Base-by-base conservation (phyloP, 1,140 invertebrate species). In the Ceratina australensis region DNA sequence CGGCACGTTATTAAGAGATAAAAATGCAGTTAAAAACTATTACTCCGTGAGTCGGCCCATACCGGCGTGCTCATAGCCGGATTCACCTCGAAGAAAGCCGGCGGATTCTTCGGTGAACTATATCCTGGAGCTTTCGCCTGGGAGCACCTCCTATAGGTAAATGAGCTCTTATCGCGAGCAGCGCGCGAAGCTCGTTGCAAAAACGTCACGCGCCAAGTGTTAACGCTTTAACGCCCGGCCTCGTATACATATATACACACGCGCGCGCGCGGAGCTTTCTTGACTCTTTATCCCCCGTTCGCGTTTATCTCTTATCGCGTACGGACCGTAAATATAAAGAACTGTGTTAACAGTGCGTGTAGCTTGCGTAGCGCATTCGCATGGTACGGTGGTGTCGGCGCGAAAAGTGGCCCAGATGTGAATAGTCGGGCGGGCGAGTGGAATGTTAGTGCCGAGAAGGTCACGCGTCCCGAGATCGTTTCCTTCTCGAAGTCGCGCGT, bases 21-120 rank as follows among this genome's bases (percentile, higher is more conserved):
- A 72, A 72, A 78, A 59, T 72, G 69, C 76, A 72, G 68, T 78
- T 65, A 65, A 72, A 65, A 72, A 72, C 69, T 72, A 72, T 72
- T 72, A 56, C n/a, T 4, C 5, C n/a, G 24, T 26, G 12, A 42
- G 28, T 0, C 56, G 22, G 28, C 10, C 42, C 65, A 56, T 10
- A 42, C 33, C 59, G 49, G 7, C 26, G 20, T 28, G 0, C 15
- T 57, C 5, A 7, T 0, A 42, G 22, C 22, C 22, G 15, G 33
- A 64, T 16, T n/a, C 15, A 20, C 18, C 7, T 3, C 59, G 28
- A 47, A 47, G 49, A 33, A 56, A 72, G 68, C 47, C 16, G 42
- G 42, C 24, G 5, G 28, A 74, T 79, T 79, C 24, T n/a, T 24
- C 22, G 7, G 15, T 4, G n/a, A 24, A 20, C 72, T 50, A 50